A percentile compares a stretch with the other conserved stretches of the same genome.
Conservation (phyloP, 2,888 invertebrate genomes). For the Rotaria macrura region DNA sequence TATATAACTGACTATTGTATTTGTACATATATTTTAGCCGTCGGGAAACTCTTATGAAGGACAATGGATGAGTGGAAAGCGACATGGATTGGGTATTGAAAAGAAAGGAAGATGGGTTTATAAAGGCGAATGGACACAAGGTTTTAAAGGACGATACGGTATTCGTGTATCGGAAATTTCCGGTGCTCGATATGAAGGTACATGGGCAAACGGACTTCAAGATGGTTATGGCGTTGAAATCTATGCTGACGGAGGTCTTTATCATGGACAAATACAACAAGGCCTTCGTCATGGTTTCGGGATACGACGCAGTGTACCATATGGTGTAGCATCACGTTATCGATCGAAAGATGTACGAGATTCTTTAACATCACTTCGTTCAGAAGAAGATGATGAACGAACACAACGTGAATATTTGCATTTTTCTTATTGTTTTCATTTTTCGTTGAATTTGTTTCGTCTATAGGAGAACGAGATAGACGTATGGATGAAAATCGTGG, state of each 20-base stretch:
- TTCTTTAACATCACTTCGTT: constrained; percentile 50
- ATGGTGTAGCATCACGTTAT: constrained; percentile 80
- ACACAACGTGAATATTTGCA: constrained; percentile 41
- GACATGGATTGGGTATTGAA: constrained; percentile 94
- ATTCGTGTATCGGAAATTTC: constrained; percentile 86
- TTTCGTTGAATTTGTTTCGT: not conserved
- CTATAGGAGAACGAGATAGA: constrained; percentile 42
- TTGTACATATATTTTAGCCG: constrained; percentile 52
- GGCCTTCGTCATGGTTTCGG: constrained; percentile 99
- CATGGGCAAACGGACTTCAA: constrained; percentile 91
- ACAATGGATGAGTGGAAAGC: constrained; percentile 97
- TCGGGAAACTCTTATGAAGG: constrained; percentile 89
- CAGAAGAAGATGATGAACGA: constrained; percentile 42
- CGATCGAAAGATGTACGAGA: constrained; percentile 54
- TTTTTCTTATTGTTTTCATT: not conserved
- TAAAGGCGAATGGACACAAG: constrained; percentile 95
- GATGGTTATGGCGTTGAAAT: constrained; percentile 99
- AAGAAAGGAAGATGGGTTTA: constrained; percentile 91
- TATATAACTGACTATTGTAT: too few relatives aligned
- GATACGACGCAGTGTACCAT: constrained; percentile 87
- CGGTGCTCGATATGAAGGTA: constrained; percentile 55
- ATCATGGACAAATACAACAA: constrained; percentile 94
- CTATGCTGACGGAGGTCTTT: constrained; percentile 83
- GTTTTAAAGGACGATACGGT: constrained; percentile 94
- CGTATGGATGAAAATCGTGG: constrained; percentile 78